Base-by-base conservation (phyloP, 2,113 vertebrate genomes). In the Tautogolabrus adspersus region DNA sequence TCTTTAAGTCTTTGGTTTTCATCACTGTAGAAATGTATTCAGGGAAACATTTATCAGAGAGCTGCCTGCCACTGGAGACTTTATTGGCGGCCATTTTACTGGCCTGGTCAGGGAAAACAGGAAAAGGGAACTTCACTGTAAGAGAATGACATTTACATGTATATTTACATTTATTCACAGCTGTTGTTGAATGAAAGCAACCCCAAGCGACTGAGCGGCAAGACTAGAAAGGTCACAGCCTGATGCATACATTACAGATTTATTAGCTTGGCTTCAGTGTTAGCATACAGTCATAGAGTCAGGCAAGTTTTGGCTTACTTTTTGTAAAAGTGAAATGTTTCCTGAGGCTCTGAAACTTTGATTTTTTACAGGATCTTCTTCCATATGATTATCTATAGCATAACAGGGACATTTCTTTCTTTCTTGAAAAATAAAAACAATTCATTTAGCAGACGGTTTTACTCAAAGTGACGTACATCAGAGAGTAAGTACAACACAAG, bases 101-200 rank as follows among this genome's bases (percentile, higher is more conserved):
- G 82, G 72, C 30, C 67, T 44, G 70, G 68, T 80, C 79, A 73
- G 75, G 71, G 75, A 82, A 79, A 86, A 85, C 82, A 82, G 86
- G 70, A 69, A 81, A 83, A 62, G 66, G 22, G 67, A 82, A 72
- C 69, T 72, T 83, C 44, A 78, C 80, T 66, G 49, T 73, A 72
- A 81, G 51, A 85, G 82, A 85, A 86, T 87, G 84, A 88, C 86
- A 93, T 93, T 92, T 92, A 92, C 90, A 93, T 93, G 84, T 85
- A 90, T 85, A 92, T 93, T 91, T 90, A 89, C 92, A 91, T 93
- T 89, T 90, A 84, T 88, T 90, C 88, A 80, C 89, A 88, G 86
- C 86, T 91, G 90, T 85, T 79, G 74, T 42, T 9, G 74, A 87
- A 87, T 66, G 59, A 65, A 72, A 78, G 83, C 77, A 68, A 78